Evolutionary conservation across 2,797 vertebrate species (phyloP), one percentile per base, ranked within the genome.

Genomic region (Pangasius mekongensis): DNA sequence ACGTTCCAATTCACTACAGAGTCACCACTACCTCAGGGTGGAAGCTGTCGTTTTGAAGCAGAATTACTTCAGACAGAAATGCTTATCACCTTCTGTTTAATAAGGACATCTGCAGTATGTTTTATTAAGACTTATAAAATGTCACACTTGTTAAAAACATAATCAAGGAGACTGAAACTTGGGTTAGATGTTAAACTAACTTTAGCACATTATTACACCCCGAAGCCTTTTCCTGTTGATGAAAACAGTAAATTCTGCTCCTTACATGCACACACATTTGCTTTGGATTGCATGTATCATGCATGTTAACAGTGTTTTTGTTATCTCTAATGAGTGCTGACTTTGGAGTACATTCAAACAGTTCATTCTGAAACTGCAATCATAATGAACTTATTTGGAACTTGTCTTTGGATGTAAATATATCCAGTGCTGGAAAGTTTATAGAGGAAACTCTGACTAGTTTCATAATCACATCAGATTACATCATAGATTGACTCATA

Each of bases 71-170:
- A 83, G 39, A 47, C 13, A 66, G n/a, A 83, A 83, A 47, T 14
- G 18, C n/a, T 62, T 30, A 66, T n/a, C 1, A 2, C 60, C 20
- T 66, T 66, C 27, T 30, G 81, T 66, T 83, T 83, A 83, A 66
- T 47, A 66, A 47, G 39, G 60, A 83, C 22, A 36, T 81, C 30
- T 80, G 54, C 20, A 80, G 78, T 14, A 82, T 8, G 16, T 64
- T 60, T 39, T 14, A 81, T 81, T 60, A 36, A n/a, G 5, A 5
- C 22, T 24, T 39, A 10, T 5, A 58, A 58, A 80, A 80, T 81
- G 33, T 81, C 36, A 27, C 33, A 82, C 56, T n/a, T 80, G 49
- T 82, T 82, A 62, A 82, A 82, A 82, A 82, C 30, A 81, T 60
- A 39, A 80, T 80, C 77, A 80, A 14, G 49, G 33, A 81, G 20